Evolutionary conservation across 2,797 vertebrate genomes (phyloP), one percentile per base, ranked within the genome.

Genomic region (Amazonetta brasiliensis): DNA sequence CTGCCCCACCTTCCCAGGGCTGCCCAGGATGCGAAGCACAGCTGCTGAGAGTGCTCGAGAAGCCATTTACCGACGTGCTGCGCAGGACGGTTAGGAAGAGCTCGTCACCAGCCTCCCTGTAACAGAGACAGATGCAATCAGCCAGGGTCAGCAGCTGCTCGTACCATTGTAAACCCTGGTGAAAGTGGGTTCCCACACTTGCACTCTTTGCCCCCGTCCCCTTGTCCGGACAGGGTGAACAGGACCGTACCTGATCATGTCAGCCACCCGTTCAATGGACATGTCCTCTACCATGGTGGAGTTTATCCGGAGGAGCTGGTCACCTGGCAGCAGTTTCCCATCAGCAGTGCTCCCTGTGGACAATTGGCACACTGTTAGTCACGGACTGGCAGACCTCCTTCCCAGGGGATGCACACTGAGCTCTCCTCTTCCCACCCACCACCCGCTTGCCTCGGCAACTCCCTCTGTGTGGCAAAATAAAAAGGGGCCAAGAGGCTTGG

Each of bases 281-380:
- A 99, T 48, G 64, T 98, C 98, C 52, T 99, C 98, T 7, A 98
- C 98, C 0, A 92, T 66, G 4, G 98, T 97, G 16, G 98, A 98
- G 97, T 99, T 99, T 98, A 99, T 99, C 83, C 97, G 98, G 93
- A 99, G 97, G 43, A 99, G 98, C 95, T 99, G 99, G 97, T 99
- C 99, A 3, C 99, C 99, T 0, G 99, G 98, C 95, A 99, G 97
- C 93, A 98, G 98, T 87, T 98, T 98, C 82, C 98, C 98, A 0
- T 98, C 97, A 2, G 98, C 98, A 0, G 97, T 97, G 77, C 98
- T 96, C 63, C 98, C 98, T 98, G 96, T 3, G 3, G 91, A 69
- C n/a, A 37, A 89, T 12, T 43, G 2, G 43, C 48, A 39, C 12
- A 4, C 7, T 2, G 13, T 91, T 28, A 96, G 20, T 26, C 48